Base-by-base conservation (phyloP, 2,888 invertebrate genomes). In the Lysandra coridon region DNA sequence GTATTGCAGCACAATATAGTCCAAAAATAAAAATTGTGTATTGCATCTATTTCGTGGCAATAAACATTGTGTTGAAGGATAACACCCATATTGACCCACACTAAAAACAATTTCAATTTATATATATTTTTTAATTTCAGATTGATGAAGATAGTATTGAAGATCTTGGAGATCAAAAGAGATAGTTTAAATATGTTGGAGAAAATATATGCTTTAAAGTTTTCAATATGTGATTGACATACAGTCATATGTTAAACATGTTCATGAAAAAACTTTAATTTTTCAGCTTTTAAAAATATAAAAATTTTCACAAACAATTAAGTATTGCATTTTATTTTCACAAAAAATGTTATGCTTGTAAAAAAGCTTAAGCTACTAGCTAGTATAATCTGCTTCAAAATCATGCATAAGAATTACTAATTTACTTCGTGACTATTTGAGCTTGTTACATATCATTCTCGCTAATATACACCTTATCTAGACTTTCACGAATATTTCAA, bases 101-200 rank as follows among this genome's bases (percentile, higher is more conserved):
- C 10, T 14, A 57, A 5, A 57, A 17, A 53, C 12, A n/a, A 49
- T 69, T 14, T 49, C 2, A 64, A 5, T 44, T 57, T 64, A 64
- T 57, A 69, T 57, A 69, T 57, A 14, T 74, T 64, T 37, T 79
- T 69, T 80, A 69, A 53, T 78, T 95, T 95, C 89, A 97, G 96
- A 98, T 98, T 89, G 98, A 98, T 92, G 98, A 98, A 92, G 98
- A 98, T 88, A 96, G 96, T 84, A 98, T 98, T 91, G 98, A 98
- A 91, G 98, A 98, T 95, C 95, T 98, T 83, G 98, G 98, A 75
- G 98, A 98, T 92, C 97, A 97, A 87, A 98, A 98, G 90, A 97
- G 98, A 96, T 98, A 96, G 96, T 92, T 83, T 30, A 14, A 75
- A 30, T 53, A 53, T 14, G 30, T 57, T 76, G 53, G 57, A 76